Evolutionary conservation across 2,797 vertebrate genomes (phyloP), one percentile per base, ranked within the genome.

Genomic region (Xenentodon cancila): DNA sequence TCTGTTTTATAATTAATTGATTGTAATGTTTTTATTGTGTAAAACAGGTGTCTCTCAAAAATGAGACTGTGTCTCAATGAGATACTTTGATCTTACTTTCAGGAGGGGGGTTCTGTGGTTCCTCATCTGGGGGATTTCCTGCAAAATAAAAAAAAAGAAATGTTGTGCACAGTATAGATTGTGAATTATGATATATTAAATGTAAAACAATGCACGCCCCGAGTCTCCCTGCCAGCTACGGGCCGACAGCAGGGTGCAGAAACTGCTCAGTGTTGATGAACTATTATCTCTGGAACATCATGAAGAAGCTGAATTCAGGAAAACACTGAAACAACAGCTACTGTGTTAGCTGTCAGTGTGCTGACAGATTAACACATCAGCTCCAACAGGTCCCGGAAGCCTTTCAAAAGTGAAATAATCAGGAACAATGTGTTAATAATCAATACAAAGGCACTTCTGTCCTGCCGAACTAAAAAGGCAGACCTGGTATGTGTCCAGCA

Each of bases 361-460:
- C 59, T 50, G 13, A 49, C 72, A 30, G 75, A 84, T 71, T 68
- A 84, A 84, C 73, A 68, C 9, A 19, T 25, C 72, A 80, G 84
- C 75, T 63, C 57, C 11, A 2, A 32, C 21, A 21, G 42, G 22
- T 62, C 72, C 59, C 73, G 79, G 88, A 89, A 69, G 58, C 52
- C 65, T 80, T 88, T 88, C 84, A 89, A 73, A 82, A 73, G 78
- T 81, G 54, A 84, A 90, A 84, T 86, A 82, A 84, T 80, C 78
- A 82, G 53, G 79, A 90, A 88, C 89, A 75, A 91, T 86, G 82
- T 74, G 75, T 73, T 72, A 69, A 78, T 79, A 79, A 82, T 87
- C 79, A 77, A 80, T 40, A 93, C 88, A 93, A 92, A 84, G 88
- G 62, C 60, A 56, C 81, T 79, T 89, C 84, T 93, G 88, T 92